phyloP scores from a whole-genome alignment of 2,113 vertebrate genomes.

The Brienomyrus longianalis region DNA sequence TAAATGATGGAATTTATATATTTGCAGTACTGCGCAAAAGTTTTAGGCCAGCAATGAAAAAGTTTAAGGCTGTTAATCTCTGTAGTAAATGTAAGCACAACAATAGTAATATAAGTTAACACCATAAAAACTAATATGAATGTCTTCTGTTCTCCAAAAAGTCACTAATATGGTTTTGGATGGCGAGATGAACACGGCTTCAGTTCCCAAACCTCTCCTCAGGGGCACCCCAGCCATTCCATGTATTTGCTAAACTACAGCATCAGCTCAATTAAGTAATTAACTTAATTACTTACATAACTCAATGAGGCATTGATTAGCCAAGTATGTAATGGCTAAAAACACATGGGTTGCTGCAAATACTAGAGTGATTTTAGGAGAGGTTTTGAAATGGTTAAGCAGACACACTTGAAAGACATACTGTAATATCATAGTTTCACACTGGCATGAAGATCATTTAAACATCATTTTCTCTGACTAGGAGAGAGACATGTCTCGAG shows the following conservation, averaged over 20 bases:
- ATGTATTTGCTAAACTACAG: neutral
- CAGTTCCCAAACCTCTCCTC: neutral
- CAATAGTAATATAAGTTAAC: neutral
- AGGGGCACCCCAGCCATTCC: neutral
- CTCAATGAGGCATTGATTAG: neutral
- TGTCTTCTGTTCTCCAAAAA: neutral
- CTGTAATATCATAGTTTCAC: neutral
- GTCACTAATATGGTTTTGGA: neutral
- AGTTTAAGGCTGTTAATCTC: neutral
- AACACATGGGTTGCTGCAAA: neutral
- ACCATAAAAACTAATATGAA: neutral
- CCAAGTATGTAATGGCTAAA: neutral
- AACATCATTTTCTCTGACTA: neutral
- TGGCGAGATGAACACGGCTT: neutral
- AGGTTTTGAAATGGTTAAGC: neutral
- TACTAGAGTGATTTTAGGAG: neutral
- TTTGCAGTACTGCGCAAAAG: neutral
- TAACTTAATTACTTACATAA: neutral
- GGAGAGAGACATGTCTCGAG: neutral
- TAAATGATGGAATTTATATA: neutral
- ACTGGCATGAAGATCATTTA: neutral
- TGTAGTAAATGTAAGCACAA: neutral
- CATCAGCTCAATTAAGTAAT: neutral
- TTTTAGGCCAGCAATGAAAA: neutral
- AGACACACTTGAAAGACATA: neutral